Evolutionary conservation across 2,888 invertebrate species (phyloP).

Genomic region (Lasioglossum oenotherae): DNA sequence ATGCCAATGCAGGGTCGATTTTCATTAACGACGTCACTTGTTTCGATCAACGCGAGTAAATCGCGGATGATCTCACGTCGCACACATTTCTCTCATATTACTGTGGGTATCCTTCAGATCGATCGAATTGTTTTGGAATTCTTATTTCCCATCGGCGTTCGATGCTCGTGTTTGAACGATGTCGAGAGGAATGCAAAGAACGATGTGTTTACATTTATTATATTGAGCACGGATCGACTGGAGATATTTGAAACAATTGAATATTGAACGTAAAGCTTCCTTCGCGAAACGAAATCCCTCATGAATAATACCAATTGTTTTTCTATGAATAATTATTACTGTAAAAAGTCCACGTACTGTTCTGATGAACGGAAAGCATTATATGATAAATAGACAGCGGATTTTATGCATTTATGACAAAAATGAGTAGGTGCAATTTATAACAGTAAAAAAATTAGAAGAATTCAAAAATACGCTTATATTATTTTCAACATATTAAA

Average conservation of each 20-base stretch:
- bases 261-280: not conserved
- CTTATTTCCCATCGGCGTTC: slow-evolving; percentile 11
- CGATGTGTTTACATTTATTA: not conserved
- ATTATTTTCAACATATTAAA: no score
- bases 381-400: not conserved
- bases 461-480: no score
- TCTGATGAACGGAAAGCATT: not conserved
- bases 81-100: not conserved
- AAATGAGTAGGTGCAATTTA: no score
- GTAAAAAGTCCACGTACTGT: not conserved
- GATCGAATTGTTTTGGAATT: slow-evolving; percentile 35
- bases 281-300: not conserved
- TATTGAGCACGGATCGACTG: not conserved
- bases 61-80: not conserved
- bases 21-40: not conserved
- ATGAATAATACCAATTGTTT: not conserved
- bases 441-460: no score
- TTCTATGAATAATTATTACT: not conserved
- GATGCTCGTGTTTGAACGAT: slow-evolving; percentile 21
- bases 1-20: not conserved
- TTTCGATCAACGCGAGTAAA: not conserved
- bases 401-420: no score
- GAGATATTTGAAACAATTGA: not conserved
- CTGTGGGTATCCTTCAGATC: not conserved
- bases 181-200: not conserved